Evolutionary conservation across 2,888 invertebrate genomes (phyloP).

Genomic region (Athetis lepigone): DNA sequence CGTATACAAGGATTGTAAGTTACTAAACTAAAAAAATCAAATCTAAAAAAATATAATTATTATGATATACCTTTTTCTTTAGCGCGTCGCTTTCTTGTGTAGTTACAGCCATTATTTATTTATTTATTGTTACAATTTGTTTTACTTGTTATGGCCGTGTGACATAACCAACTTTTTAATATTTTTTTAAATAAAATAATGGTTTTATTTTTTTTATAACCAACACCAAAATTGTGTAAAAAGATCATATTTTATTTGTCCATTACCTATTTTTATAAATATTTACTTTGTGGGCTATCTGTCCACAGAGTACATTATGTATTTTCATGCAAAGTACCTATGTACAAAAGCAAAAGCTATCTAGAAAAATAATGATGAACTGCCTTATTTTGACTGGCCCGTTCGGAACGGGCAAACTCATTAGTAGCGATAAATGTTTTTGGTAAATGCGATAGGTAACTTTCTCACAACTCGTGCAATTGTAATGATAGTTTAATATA

Average conservation of each 20-base stretch:
- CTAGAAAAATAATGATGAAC: too few relatives aligned
- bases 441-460: too few relatives aligned
- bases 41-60: too few relatives aligned
- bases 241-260: constrained; percentile 3
- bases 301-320: too few relatives aligned
- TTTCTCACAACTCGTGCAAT: too few relatives aligned
- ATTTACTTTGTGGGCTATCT: constrained; percentile 4
- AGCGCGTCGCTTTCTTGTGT: constrained; percentile 49
- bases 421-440: too few relatives aligned
- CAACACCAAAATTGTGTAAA: background rate
- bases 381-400: too few relatives aligned
- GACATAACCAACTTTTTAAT: constrained; percentile 52
- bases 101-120: constrained; percentile 59
- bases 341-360: too few relatives aligned
- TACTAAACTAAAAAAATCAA: constrained; percentile 53
- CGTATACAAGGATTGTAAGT: constrained; percentile 21
- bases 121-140: constrained; percentile 45
- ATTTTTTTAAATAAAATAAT: constrained; percentile 53
- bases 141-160: constrained; percentile 44
- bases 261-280: background rate
- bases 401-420: too few relatives aligned
- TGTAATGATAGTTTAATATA: too few relatives aligned
- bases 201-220: constrained; percentile 29
- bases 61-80: constrained; percentile 53
- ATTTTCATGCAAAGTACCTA: too few relatives aligned